Base-by-base conservation (phyloP, 2,797 vertebrate species). In the Lithobates pipiens region DNA sequence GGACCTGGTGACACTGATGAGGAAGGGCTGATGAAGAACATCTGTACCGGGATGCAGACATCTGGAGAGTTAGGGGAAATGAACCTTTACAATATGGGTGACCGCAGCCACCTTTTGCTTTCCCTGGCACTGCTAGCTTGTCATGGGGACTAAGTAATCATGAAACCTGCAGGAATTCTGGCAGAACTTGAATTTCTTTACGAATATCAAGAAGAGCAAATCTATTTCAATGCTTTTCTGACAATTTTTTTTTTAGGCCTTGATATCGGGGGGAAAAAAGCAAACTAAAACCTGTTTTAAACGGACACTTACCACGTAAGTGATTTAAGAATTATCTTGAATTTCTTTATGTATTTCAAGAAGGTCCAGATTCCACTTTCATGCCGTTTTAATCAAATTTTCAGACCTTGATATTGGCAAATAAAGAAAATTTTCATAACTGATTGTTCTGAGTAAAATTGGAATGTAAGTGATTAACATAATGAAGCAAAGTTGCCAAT, bases 1-100 rank as follows among this genome's bases (percentile, higher is more conserved):
- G 88, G 86, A 88, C 85, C 86, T 0, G 50, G 85, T 6, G 15
- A 88, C 87, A 89, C 88, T 83, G 90, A 89, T 88, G 0, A 3
- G 84, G 89, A 88, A 89, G 88, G 88, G 88, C 87, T 92, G 92
- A 92, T 91, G 88, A 87, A 85, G 89, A 92, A 91, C 92, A 92
- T 90, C 91, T 92, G 91, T 90, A 88, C 77, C 72, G 0, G 79
- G 88, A 81, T 85, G 87, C 0, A 16, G 85, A 90, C 90, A 89
- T 88, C 88, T 91, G 90, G 88, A 5, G 1, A 61, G 34, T 15
- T 23, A 9, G 74, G 65, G 79, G 32, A 82, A 85, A 85, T 82
- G 29, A 84, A 84, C 65, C 34, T 68, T 67, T 72, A 68, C 39
- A 44, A 46, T 76, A 42, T n/a, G 80, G 69, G 34, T 65, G 65